Evolutionary conservation across 2,888 invertebrate species (phyloP), one percentile per base, ranked within the genome.

Genomic region (Petrolisthes manimaculis): DNA sequence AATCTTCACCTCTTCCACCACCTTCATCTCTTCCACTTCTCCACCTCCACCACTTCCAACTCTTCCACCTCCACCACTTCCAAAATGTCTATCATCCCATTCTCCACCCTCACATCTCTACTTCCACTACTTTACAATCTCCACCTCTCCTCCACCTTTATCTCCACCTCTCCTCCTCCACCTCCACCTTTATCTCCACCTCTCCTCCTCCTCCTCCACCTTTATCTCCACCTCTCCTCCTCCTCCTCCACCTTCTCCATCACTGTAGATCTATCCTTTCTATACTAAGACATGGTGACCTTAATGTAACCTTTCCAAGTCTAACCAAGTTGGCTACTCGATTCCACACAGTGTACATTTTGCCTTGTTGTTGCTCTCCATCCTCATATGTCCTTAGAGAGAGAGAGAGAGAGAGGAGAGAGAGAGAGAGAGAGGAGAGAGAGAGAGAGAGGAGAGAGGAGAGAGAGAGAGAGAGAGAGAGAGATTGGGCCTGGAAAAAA

Each of bases 381-480:
- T n/a, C n/a, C n/a, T n/a, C n/a, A n/a, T n/a, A n/a, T n/a, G n/a
- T n/a, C n/a, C n/a, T n/a, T n/a, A n/a, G n/a, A n/a, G n/a, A 37
- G 37, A 55, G 37, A 8, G n/a, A n/a, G n/a, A n/a, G n/a, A n/a
- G n/a, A n/a, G n/a, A n/a, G n/a, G n/a, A n/a, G n/a, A n/a, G n/a
- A n/a, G n/a, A n/a, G n/a, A n/a, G n/a, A n/a, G n/a, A n/a, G n/a
- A n/a, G n/a, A n/a, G n/a, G n/a, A n/a, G n/a, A n/a, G n/a, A n/a
- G n/a, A 82, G 82, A 61, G 21, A 61, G 67, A 18, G 67, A 61
- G 37, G 54, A 54, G 12, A 54, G 61, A 53, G 71, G 83, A 83
- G 83, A 71, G 24, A 83, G 71, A 71, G 37, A 83, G 83, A 71
- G 37, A 71, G 71, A 69, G 71, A 71, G 71, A 83, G 71, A 83